phyloP scores from a whole-genome alignment of 92 coral and sea anemone species.

The Epizoanthus rinbou region DNA sequence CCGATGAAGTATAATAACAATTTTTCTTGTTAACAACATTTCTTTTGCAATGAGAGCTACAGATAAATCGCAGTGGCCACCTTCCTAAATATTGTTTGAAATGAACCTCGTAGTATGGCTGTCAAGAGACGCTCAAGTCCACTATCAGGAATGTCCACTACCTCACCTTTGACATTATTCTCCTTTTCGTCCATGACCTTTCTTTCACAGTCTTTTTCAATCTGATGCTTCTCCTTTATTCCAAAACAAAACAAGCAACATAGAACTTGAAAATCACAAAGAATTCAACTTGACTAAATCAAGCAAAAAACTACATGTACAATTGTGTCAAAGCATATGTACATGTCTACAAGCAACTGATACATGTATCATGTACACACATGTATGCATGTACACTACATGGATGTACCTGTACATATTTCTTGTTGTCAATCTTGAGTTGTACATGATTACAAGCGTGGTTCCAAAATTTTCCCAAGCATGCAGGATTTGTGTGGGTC shows the following conservation, averaged over 20 bases:
- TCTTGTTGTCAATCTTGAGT: too few species aligned
- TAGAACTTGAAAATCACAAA: not conserved
- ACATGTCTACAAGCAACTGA: not conserved
- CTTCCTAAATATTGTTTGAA: not conserved
- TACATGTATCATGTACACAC: too few species aligned
- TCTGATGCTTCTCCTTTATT: conserved; percentile 73
- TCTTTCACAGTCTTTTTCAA: conserved; percentile 72
- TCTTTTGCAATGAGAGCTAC: too few species aligned
- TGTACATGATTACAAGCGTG: too few species aligned
- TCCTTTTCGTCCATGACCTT: conserved; percentile 85
- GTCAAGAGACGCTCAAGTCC: not conserved
- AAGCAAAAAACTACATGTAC: not conserved
- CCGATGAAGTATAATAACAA: too few species aligned
- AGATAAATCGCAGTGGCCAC: not conserved
- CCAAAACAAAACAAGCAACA: not conserved
- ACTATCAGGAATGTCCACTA: not conserved
- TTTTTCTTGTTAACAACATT: too few species aligned
- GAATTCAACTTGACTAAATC: not conserved
- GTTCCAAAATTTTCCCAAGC: too few species aligned
- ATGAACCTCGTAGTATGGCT: not conserved
- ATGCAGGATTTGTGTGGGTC: too few species aligned
- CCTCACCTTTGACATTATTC: conserved; percentile 78
- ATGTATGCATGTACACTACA: too few species aligned
- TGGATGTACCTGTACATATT: too few species aligned
- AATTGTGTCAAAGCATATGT: too few species aligned